These are phyloP conservation scores for Coleophora deauratella DNA, from an alignment of 2,888 invertebrate genomes.

Conservation along the genomic window DNA sequence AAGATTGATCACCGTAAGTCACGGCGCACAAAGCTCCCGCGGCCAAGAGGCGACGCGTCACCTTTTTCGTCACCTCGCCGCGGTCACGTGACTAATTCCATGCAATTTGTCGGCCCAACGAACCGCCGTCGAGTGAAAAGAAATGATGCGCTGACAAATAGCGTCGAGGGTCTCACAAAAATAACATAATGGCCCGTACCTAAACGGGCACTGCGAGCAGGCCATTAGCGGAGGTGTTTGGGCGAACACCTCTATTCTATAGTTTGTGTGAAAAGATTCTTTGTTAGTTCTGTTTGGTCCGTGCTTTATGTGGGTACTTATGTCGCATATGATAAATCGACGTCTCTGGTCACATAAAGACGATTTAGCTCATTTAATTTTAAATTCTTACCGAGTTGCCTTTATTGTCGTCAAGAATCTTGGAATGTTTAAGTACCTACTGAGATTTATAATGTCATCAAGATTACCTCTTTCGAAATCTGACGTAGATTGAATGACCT, in stretches of 20 bases:
- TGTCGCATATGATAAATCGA: constrained; percentile 65
- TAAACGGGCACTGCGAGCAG: constrained; percentile 57
- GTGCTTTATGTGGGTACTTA: constrained; percentile 66
- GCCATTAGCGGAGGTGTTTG: constrained; percentile 71
- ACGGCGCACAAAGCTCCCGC: constrained; percentile 38
- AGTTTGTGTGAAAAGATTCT: constrained; percentile 65
- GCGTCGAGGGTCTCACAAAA: constrained; percentile 68
- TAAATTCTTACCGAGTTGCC: constrained; percentile 23
- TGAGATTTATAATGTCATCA: constrained; percentile 14
- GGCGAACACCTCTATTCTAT: constrained; percentile 70
- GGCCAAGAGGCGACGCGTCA: constrained; percentile 53
- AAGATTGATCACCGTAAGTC: constrained; percentile 61
- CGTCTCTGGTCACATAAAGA: constrained; percentile 46
- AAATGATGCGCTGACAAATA: constrained; percentile 71
- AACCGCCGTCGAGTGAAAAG: constrained; percentile 62
- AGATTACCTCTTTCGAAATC: constrained; percentile 2
- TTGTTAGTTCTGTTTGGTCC: constrained; percentile 68
- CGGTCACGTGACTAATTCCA: constrained; percentile 69
- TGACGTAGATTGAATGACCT: background rate
- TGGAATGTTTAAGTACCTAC: constrained; percentile 15
- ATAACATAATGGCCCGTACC: constrained; percentile 70
- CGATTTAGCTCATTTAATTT: constrained; percentile 51
- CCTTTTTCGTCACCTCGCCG: constrained; percentile 71
- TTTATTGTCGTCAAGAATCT: constrained; percentile 20
- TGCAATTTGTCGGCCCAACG: constrained; percentile 67